Evolutionary conservation across 2,888 invertebrate genomes (phyloP), one percentile per base, ranked within the genome.

Genomic region (Anaspis maculata): DNA sequence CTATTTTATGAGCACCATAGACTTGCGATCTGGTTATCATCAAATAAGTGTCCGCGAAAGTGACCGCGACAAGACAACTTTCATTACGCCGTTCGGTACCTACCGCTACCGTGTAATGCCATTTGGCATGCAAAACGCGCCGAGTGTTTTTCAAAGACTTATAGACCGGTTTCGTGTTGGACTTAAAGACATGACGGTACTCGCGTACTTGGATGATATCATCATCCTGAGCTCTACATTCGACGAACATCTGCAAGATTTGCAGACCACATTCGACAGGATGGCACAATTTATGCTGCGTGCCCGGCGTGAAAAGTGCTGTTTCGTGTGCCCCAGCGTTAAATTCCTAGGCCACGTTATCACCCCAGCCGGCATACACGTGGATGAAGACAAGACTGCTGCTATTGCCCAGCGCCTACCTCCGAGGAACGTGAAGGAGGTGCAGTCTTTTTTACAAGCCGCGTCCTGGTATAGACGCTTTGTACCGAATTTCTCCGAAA

Each of bases 121-220:
- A 5, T 52, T 51, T 28, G 49, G 51, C 3, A 27, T 52, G 19
- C 29, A 44, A 10, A 53, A 49, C 24, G 45, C 46, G 1, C 46
- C 46, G 1, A 40, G 49, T 4, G 51, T 48, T 1, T 55, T 54
- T 27, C 51, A 45, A 28, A 28, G 49, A 3, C 27, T 48, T 12
- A 51, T 51, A n/a, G 50, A 52, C 24, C 25, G 41, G 13, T 44
- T 54, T 24, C 25, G 36, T 15, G 10, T 13, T 14, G 43, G 42
- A 13, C 30, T 56, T 23, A 15, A 21, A n/a, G 39, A 46, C 13
- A 25, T 48, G 2, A 29, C 14, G 5, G 15, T 52, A 3, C 29
- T 52, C 1, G 44, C 32, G 1, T 55, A 54, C 28, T 33, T 54
- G 4, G 52, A 54, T 25, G 52, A 56, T 23, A 15, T 54, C 3